Conservation (phyloP, 2,888 invertebrate species). For the Hemistola chrysoprasaria region DNA sequence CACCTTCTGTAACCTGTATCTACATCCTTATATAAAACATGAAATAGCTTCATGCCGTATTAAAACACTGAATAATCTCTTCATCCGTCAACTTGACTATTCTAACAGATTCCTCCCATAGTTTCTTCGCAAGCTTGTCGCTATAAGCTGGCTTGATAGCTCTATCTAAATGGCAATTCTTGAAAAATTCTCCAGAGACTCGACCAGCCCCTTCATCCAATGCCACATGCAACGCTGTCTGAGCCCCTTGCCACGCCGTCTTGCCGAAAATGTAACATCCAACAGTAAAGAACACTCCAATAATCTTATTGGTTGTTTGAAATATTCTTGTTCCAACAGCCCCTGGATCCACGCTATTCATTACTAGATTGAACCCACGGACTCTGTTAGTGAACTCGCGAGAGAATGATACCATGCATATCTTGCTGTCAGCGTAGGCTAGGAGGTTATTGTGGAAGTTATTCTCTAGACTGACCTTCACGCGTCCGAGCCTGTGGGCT, state of each 20-base stretch:
- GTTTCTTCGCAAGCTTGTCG: slow-evolving; percentile 84
- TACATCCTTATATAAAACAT: too few species aligned
- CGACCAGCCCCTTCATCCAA: slow-evolving; percentile 85
- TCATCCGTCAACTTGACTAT: slow-evolving; percentile 82
- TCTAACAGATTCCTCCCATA: slow-evolving; percentile 89
- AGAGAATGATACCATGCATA: slow-evolving; percentile 87
- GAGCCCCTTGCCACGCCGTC: slow-evolving; percentile 87
- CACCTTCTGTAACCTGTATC: too few species aligned
- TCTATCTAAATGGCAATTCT: slow-evolving; percentile 84
- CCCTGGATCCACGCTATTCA: slow-evolving; percentile 92
- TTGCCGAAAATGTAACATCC: slow-evolving; percentile 82
- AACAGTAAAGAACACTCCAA: slow-evolving; percentile 69
- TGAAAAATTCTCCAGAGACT: slow-evolving; percentile 86
- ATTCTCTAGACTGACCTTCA: slow-evolving; percentile 84
- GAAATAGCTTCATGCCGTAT: too few species aligned
- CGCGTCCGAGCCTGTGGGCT: slow-evolving; percentile 83
- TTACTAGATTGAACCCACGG: slow-evolving; percentile 84
- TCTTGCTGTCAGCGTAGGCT: slow-evolving; percentile 83
- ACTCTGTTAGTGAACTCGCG: slow-evolving; percentile 85
- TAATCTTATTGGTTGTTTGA: slow-evolving; percentile 62
- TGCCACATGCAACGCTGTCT: slow-evolving; percentile 86
- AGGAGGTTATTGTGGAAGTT: not conserved
- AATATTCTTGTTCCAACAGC: slow-evolving; percentile 89
- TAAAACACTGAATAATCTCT: slow-evolving; percentile 81
- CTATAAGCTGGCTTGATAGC: slow-evolving; percentile 81